Evolutionary conservation across 2,888 invertebrate genomes (phyloP).

Genomic region (Sympetrum striolatum): DNA sequence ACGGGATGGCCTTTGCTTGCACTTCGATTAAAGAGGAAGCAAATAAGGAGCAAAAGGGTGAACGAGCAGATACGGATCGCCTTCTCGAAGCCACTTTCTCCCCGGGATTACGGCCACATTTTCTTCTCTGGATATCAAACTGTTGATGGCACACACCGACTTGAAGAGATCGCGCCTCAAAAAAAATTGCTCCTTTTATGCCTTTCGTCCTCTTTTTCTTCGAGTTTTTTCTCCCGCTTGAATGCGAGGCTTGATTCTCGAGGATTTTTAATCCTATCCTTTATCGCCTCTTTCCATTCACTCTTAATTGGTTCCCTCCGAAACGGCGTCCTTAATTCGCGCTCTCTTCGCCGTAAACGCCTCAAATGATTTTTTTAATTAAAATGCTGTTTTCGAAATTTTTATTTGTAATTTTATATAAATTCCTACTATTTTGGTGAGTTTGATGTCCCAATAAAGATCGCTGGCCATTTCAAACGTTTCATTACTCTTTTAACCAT

Average conservation of each 20-base stretch:
- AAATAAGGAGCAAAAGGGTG: neutral
- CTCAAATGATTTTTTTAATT: neutral
- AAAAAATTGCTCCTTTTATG: neutral
- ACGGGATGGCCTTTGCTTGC: slow-evolving; percentile 1
- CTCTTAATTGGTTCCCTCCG: neutral
- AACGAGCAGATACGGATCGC: neutral
- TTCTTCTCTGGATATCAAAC: neutral
- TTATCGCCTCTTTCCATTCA: neutral
- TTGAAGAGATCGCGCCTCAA: neutral
- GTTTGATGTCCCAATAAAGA: too few species aligned
- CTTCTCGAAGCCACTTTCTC: neutral
- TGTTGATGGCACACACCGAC: neutral
- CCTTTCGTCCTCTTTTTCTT: neutral
- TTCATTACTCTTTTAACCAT: too few species aligned
- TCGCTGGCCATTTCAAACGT: too few species aligned
- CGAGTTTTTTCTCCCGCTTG: neutral
- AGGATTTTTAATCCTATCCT: neutral
- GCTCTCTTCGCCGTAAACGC: neutral
- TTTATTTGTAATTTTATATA: too few species aligned
- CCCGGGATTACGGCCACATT: neutral
- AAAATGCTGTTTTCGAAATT: too few species aligned
- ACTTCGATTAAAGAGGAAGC: slow-evolving; percentile 29
- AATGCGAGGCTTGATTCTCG: neutral
- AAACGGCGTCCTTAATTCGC: neutral
- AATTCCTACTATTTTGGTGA: too few species aligned